A percentile compares a stretch with the other conserved stretches of the same genome.
These are phyloP conservation scores for Ichneumoninae sp. DNA, from an alignment of 2,888 invertebrate genomes.

Conservation along the genomic window DNA sequence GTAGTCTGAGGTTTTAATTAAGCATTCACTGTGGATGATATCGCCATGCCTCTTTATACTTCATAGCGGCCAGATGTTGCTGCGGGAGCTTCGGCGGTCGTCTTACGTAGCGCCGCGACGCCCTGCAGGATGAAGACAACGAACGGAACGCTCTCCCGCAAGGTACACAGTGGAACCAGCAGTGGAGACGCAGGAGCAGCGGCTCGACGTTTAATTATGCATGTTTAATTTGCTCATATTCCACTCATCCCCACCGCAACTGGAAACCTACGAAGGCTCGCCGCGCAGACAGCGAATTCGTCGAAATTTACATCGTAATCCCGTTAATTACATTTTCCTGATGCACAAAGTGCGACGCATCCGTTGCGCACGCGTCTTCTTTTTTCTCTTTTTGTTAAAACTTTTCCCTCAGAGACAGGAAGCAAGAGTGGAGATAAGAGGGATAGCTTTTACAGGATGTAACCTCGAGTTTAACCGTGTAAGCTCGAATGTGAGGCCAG, in stretches of 20 bases:
- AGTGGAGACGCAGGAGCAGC: slow-evolving; percentile 28
- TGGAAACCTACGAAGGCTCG: slow-evolving; percentile 45
- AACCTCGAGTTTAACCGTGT: neutral
- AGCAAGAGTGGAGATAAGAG: neutral
- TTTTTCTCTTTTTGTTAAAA: neutral
- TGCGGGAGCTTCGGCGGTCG: slow-evolving; percentile 65
- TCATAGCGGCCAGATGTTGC: slow-evolving; percentile 87
- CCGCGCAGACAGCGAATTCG: slow-evolving; percentile 43
- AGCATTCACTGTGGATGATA: slow-evolving; percentile 84
- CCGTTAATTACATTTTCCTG: slow-evolving; percentile 49
- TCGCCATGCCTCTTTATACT: slow-evolving; percentile 86
- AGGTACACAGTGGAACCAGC: slow-evolving; percentile 37
- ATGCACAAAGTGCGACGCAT: neutral
- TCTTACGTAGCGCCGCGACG: slow-evolving; percentile 46
- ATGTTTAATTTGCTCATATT: slow-evolving; percentile 80
- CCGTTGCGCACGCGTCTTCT: slow-evolving; percentile 5
- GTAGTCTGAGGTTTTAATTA: slow-evolving; percentile 84
- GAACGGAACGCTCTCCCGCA: slow-evolving; percentile 22
- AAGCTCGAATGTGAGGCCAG: slow-evolving; percentile 27
- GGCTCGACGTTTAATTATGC: slow-evolving; percentile 81
- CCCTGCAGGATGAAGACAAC: slow-evolving; percentile 36
- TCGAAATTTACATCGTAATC: slow-evolving; percentile 59
- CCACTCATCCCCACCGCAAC: slow-evolving; percentile 49
- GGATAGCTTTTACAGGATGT: neutral
- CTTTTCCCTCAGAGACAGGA: neutral